Evolutionary conservation across 1,140 invertebrate genomes (phyloP), one percentile per base, ranked within the genome.

Genomic region (Drosophila lacertosa): DNA sequence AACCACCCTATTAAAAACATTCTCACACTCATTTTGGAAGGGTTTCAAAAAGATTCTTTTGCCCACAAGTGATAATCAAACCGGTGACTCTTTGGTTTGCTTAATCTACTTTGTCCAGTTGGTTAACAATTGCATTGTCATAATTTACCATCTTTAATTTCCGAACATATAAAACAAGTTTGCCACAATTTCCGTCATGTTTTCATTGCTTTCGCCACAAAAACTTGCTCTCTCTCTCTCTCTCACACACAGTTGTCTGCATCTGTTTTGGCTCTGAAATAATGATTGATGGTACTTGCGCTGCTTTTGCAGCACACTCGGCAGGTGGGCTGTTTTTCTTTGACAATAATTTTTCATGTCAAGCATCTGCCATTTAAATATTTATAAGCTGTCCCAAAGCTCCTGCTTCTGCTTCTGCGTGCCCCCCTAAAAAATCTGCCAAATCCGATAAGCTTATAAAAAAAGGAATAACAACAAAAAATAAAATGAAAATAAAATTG

Each of bases 281-380:
- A 47, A 66, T 71, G 68, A 71, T 71, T 71, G 68, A 71, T 71
- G 47, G 26, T 59, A 32, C 54, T 47, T 54, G 29, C 16, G 51
- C 16, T 22, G 57, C 29, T 32, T 32, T 45, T 24, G 18, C 16
- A 37, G 9, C 53, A 22, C 42, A n/a, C n/a, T n/a, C 13, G 55
- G 18, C 66, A 66, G 68, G 62, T 63, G 59, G 60, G 50, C 35
- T 32, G 53, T 9, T 18, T 33, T 62, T 33, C 54, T 47, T 47
- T 53, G 69, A 65, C 50, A 67, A 74, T 66, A 60, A 73, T 73
- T 44, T 74, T 71, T 79, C 51, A 73, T 44, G 57, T 24, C 60
- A 62, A 70, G 68, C 71, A 59, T 48, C 65, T 71, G 66, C 57
- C 69, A 82, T 82, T 74, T 82, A 77, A 82, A 82, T 82, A 82